Conservation (phyloP, 2,113 vertebrate genomes). For the Pachycephala philippinensis region DNA sequence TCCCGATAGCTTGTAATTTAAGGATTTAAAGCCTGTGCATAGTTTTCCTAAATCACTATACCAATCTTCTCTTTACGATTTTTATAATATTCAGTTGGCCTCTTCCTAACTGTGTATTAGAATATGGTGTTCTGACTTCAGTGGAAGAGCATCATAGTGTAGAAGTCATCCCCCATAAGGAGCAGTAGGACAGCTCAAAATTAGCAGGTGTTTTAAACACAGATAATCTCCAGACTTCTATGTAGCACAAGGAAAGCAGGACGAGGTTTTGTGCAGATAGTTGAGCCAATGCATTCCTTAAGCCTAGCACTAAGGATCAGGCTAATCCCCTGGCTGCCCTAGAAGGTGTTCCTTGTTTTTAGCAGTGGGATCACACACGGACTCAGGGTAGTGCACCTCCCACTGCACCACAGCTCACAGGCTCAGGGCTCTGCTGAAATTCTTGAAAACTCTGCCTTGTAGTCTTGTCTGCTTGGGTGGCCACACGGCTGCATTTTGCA, state of each 20-base stretch:
- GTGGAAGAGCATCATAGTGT: not conserved
- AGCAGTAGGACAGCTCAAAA: not conserved
- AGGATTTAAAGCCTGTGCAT: not conserved
- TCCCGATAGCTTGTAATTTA: not conserved
- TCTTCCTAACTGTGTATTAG: not conserved
- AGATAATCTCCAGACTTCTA: not conserved
- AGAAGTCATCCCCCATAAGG: not conserved
- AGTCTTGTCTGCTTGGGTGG: not conserved
- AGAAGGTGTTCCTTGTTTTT: not conserved
- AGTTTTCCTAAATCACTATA: not conserved
- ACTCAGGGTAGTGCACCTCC: not conserved
- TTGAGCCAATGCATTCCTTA: not conserved
- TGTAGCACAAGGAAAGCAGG: rapidly evolving
- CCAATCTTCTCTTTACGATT: not conserved
- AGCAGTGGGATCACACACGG: not conserved
- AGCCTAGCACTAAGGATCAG: not conserved
- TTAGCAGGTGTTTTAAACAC: not conserved
- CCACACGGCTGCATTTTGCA: not conserved
- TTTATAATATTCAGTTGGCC: not conserved
- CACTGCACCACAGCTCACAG: not conserved
- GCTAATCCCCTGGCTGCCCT: not conserved
- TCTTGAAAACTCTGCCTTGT: not conserved
- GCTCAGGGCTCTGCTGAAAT: not conserved
- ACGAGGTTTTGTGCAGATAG: not conserved
- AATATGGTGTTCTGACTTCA: not conserved